These are phyloP conservation scores for Biston stratarius DNA, from an alignment of 2,888 invertebrate species.

Conservation along the genomic window DNA sequence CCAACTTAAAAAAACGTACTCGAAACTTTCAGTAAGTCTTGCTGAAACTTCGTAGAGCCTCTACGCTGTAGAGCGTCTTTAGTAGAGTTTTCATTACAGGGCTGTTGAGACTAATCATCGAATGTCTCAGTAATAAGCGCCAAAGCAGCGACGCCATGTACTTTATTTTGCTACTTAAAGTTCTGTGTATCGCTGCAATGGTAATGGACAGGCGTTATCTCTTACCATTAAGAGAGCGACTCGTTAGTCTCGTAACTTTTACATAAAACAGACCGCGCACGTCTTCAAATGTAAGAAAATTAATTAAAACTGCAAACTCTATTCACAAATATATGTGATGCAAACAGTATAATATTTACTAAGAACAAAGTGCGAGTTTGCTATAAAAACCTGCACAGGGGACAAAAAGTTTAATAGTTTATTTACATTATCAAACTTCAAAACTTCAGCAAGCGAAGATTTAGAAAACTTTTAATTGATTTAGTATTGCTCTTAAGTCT, in stretches of 20 bases:
- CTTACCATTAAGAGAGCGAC: too few relatives aligned
- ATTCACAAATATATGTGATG: neutral
- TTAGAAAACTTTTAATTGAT: conserved; percentile 36
- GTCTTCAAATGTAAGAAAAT: neutral
- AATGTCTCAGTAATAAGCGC: too few relatives aligned
- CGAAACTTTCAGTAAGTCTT: too few relatives aligned
- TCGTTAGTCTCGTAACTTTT: too few relatives aligned
- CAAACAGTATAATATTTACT: conserved; percentile 7
- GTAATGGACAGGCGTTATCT: too few relatives aligned
- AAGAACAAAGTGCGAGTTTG: conserved; percentile 8
- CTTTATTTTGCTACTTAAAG: too few relatives aligned
- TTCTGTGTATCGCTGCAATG: too few relatives aligned
- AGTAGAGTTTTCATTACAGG: neutral
- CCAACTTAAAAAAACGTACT: too few relatives aligned
- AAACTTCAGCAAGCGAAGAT: conserved; percentile 19
- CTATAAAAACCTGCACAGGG: conserved; percentile 12
- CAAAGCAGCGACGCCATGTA: too few relatives aligned
- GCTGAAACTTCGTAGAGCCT: neutral
- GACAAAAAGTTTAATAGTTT: conserved; percentile 10
- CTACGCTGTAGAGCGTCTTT: neutral
- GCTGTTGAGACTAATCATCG: neutral
- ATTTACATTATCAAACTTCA: conserved; percentile 25
- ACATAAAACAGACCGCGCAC: too few relatives aligned
- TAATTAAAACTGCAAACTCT: neutral
- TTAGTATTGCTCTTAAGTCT: conserved; percentile 27